phyloP scores from a whole-genome alignment of 2,113 vertebrate genomes.

The pig (Sus scrofa) region T2T-Sscrofa CM000812.6:183693001-183693500 shows the following conservation, averaged over 20 bases:
- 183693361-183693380: not conserved
- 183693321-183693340: not conserved
- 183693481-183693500: not conserved
- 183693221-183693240: not conserved
- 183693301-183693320: not conserved
- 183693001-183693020: not conserved
- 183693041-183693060: not conserved
- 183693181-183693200: not conserved
- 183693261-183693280: not conserved
- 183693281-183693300: not conserved
- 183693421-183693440: not conserved
- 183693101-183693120: not conserved
- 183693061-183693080: not conserved
- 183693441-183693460: fast-evolving
- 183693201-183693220: not conserved
- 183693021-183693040: not conserved
- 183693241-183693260: not conserved
- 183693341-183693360: not conserved
- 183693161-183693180: too few species aligned
- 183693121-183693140: not conserved
- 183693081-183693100: not conserved
- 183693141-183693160: not conserved
- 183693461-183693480: not conserved
- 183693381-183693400: not conserved
- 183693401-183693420: not conserved